These are phyloP conservation scores for Chrysolina haemoptera DNA, from an alignment of 2,888 invertebrate genomes.

Conservation along the genomic window DNA sequence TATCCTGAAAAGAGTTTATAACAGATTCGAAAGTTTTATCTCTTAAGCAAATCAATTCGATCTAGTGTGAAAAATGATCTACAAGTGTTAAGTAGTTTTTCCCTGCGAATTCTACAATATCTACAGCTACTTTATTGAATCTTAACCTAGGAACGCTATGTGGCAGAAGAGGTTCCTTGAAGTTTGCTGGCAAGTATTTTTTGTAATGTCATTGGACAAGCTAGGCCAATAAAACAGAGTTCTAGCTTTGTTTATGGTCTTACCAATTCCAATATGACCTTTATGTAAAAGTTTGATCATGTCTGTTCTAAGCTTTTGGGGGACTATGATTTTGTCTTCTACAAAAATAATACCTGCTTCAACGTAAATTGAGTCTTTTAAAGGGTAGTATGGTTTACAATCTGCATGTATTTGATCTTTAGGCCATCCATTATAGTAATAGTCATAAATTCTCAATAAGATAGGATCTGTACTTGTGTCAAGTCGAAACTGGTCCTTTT, in stretches of 20 bases:
- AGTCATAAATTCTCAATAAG: conserved; percentile 25
- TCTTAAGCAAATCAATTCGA: neutral
- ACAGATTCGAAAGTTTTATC: neutral
- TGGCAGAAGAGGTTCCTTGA: neutral
- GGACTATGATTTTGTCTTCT: conserved; percentile 27
- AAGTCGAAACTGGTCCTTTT: conserved; percentile 38
- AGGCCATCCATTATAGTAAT: conserved; percentile 50
- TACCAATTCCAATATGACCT: conserved; percentile 24
- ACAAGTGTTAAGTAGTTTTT: neutral
- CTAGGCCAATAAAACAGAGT: conserved; percentile 7
- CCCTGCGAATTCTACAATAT: neutral
- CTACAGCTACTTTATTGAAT: neutral
- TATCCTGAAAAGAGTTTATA: neutral
- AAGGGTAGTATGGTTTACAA: conserved; percentile 37
- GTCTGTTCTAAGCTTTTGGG: neutral
- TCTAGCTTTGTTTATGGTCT: neutral
- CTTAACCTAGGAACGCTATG: neutral
- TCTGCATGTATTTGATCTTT: conserved; percentile 1
- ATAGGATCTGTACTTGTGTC: conserved; percentile 26
- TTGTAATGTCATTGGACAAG: conserved; percentile 18
- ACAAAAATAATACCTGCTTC: conserved; percentile 42
- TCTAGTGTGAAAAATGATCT: neutral
- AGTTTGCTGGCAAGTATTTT: conserved; percentile 24
- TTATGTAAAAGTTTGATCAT: conserved; percentile 26
- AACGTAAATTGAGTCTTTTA: conserved; percentile 44